Base-by-base conservation (phyloP, 92 coral and sea anemone species). In the Pocillopora meandrina region DNA sequence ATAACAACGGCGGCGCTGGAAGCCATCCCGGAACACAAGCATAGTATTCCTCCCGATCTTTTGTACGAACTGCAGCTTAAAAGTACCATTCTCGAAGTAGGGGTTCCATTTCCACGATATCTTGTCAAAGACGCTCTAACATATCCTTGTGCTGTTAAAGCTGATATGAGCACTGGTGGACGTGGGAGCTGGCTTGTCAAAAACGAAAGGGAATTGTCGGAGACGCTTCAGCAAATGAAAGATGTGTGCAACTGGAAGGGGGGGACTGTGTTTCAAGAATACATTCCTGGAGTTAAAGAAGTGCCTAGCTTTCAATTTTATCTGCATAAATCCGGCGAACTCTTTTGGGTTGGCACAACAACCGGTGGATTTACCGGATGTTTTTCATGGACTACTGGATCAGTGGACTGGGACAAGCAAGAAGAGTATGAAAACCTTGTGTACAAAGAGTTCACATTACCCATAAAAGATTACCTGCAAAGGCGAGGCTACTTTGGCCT, bases 401-500 rank as follows among this genome's bases (percentile, higher is more conserved):
- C 75, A n/a, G 75, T 83, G 77, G 88, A 88, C 77, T 88, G 88
- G 88, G 78, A 88, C 42, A 60, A 33, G 35, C 85, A 90, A 76
- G 87, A 86, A 4, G 72, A 65, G 12, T 74, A 72, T 21, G 72
- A 82, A 78, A 10, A 77, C 60, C 77, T 71, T 1, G 77, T 86
- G 12, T 70, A 72, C 18, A 88, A 90, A 10, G 81, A 86, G 36
- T 90, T 90, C 85, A 87, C 84, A 42, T 13, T 86, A 21, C 93
- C 93, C 10, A 72, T 90, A 59, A 71, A 56, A 14, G 77, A 77
- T 1, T 90, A 79, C 65, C 85, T 90, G 19, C 83, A 70, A 47
- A 57, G 78, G 58, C 72, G 76, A 15, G 93, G 88, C 42, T 90
- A 81, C 72, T 90, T 86, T 77, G 93, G 93, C 49, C 3, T 86